Evolutionary conservation across 2,113 vertebrate species (phyloP).

Genomic region (Chionomys nivalis): DNA sequence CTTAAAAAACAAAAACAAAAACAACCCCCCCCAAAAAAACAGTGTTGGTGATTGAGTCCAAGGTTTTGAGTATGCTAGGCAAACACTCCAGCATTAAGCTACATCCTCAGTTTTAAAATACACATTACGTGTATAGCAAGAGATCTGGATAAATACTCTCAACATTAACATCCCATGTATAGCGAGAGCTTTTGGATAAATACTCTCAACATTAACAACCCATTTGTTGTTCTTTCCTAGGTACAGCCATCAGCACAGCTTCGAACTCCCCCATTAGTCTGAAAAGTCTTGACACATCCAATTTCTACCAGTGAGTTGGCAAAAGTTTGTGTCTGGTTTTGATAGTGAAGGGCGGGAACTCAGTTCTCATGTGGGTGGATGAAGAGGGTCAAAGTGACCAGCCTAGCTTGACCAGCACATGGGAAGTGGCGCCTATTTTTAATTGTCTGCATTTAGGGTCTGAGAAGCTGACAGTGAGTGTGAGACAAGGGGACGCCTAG

Average conservation of each 20-base stretch:
- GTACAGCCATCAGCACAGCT: neutral
- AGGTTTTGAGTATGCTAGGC: neutral
- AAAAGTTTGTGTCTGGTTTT: neutral
- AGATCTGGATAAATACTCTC: neutral
- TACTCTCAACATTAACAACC: neutral
- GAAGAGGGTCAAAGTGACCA: neutral
- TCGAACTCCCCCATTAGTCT: conserved; percentile 8
- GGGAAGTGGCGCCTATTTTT: neutral
- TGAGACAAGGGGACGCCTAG: neutral
- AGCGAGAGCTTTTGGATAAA: neutral
- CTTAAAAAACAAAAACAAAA: neutral
- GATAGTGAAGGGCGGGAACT: neutral
- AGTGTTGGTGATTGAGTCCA: neutral
- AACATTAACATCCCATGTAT: neutral
- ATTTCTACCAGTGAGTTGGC: neutral
- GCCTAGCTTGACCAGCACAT: neutral
- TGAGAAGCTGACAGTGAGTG: neutral
- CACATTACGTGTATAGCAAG: too few species aligned
- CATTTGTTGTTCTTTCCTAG: neutral
- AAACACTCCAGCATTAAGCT: neutral
- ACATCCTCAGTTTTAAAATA: neutral
- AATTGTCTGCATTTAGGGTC: neutral
- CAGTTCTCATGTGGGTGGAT: neutral
- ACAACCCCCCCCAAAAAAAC: neutral
- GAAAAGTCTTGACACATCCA: neutral